Evolutionary conservation across 2,797 vertebrate species (phyloP).

Genomic region (Prunella strophiata): DNA sequence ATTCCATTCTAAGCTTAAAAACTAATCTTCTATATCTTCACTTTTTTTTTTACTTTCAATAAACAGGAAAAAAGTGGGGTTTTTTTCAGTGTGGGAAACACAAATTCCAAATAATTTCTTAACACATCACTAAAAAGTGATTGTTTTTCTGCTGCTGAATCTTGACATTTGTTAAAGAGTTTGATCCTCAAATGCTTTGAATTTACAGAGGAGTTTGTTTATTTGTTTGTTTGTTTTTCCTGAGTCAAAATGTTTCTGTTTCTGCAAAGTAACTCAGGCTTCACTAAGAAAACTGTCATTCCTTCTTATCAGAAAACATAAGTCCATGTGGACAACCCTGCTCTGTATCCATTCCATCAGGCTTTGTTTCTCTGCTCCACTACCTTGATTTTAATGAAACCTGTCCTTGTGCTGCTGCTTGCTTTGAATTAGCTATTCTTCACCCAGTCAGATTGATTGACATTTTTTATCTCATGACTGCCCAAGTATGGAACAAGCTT

Average conservation of each 20-base stretch:
- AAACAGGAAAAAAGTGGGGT: accelerated
- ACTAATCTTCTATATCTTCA: neutral
- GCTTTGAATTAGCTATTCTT: slow-evolving; percentile 55
- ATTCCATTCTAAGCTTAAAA: neutral
- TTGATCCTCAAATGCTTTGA: neutral
- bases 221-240: neutral
- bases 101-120: neutral
- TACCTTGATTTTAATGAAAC: slow-evolving; percentile 54
- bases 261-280: neutral
- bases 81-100: neutral
- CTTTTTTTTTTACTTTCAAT: neutral
- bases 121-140: neutral
- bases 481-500: slow-evolving; percentile 51
- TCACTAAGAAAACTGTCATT: neutral
- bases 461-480: slow-evolving; percentile 44
- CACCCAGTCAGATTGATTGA: slow-evolving; percentile 32
- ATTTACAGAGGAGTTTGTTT: neutral
- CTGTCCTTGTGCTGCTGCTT: slow-evolving; percentile 8
- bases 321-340: neutral
- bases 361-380: slow-evolving; percentile 53
- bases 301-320: neutral
- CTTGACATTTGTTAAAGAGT: neutral
- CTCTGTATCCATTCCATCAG: neutral
- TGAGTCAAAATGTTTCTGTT: neutral
- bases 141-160: neutral